Base-by-base conservation (phyloP, 2,888 invertebrate species). In the Galerucella nymphaeae region DNA sequence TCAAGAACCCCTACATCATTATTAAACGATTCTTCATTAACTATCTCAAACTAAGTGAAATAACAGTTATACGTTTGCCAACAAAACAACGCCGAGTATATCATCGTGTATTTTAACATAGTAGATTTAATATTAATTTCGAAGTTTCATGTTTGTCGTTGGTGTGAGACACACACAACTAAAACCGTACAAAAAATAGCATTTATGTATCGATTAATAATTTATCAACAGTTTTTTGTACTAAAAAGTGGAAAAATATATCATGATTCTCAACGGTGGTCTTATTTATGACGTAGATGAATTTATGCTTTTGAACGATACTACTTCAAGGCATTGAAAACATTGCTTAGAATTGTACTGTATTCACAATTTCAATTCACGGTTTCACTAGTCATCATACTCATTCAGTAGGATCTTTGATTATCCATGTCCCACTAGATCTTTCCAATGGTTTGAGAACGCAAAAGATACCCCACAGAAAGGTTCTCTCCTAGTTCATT, bases 121-220 rank as follows among this genome's bases (percentile, higher is more conserved):
- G 41, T 66, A 42, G 57, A 66, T 66, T 66, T 57, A 18, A 66
- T 55, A 66, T 57, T 57, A 66, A 66, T 66, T 42, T 57, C 42
- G 1, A 66, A 66, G 66, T 66, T 66, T 53, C 30, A 20, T 66
- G 41, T 66, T 55, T 55, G 38, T 55, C 65, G 65, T 66, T 66
- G 55, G 65, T 55, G 16, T 66, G 42, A 57, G 66, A 57, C 57
- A 66, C 38, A 55, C 38, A 55, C 16, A 50, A 16, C 57, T 57
- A 42, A 65, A 66, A 41, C n/a, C 66, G 13, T 57, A 42, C 57
- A 66, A 66, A 42, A 42, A 66, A 18, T 38, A 0, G 18, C 16
- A 66, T 14, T 20, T 38, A 38, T 38, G 9, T 57, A 66, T 66
- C 16, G 66, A 66, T 66, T 66, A 45, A n/a, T n/a, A 41, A 57